Evolutionary conservation across 1,140 invertebrate species (phyloP).

Genomic region (Diabrotica undecimpunctata): DNA sequence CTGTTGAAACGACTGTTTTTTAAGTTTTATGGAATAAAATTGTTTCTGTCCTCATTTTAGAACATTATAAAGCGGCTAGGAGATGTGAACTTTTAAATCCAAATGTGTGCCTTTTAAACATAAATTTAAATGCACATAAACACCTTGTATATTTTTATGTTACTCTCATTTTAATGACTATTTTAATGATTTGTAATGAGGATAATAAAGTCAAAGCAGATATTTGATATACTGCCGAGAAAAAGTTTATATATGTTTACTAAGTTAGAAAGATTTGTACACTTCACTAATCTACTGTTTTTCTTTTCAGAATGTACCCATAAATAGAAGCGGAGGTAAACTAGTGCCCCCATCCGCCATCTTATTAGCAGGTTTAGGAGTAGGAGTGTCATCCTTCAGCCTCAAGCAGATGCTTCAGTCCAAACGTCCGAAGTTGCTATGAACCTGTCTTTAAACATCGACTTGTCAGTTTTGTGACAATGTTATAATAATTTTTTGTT

Average conservation of each 20-base stretch:
- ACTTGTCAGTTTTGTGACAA: not conserved
- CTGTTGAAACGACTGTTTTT: too few species aligned
- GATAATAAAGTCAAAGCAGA: not conserved
- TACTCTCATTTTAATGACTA: not conserved
- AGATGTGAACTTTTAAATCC: too few species aligned
- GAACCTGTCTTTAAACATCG: not conserved
- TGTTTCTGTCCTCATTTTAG: too few species aligned
- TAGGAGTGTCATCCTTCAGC: conserved; percentile 48
- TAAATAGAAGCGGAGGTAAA: conserved; percentile 35
- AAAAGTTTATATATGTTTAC: not conserved
- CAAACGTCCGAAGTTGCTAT: not conserved
- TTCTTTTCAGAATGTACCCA: conserved; percentile 38
- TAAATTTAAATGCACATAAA: too few species aligned
- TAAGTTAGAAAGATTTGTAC: not conserved
- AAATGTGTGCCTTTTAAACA: too few species aligned
- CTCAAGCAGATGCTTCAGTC: conserved; percentile 41
- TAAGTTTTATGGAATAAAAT: too few species aligned
- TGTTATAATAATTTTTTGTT: not conserved
- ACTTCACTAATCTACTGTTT: not conserved
- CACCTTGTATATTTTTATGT: too few species aligned
- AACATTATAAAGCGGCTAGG: too few species aligned
- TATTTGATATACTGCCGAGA: not conserved
- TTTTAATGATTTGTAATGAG: not conserved
- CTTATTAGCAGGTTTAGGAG: conserved; percentile 45
- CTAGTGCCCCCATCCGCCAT: conserved; percentile 44